Percentiles rank a stretch among this genome's conserved stretches.
phyloP scores from a whole-genome alignment of 2,888 invertebrate species.

The Synergus umbraculus region DNA sequence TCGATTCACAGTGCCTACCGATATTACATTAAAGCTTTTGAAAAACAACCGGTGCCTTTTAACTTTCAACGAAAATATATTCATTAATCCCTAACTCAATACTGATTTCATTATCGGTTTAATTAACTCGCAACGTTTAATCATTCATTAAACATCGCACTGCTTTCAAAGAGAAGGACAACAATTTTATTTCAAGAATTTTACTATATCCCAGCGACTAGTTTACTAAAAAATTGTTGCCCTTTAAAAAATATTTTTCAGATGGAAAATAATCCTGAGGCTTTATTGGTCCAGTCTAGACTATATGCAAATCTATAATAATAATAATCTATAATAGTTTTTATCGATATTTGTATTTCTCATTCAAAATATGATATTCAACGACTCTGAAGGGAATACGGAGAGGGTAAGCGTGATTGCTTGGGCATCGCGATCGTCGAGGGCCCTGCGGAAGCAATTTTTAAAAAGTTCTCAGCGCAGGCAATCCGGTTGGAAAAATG shows the following conservation, averaged over 20 bases:
- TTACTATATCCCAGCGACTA: background rate
- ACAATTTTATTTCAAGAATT: background rate
- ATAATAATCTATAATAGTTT: background rate
- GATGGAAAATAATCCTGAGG: background rate
- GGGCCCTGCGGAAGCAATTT: conserved; percentile 5
- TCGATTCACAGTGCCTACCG: conserved; percentile 47
- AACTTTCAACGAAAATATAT: conserved; percentile 33
- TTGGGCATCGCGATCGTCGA: background rate
- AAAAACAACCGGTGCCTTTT: conserved; percentile 25
- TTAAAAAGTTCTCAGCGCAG: conserved; percentile 28
- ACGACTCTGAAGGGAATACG: conserved; percentile 1
- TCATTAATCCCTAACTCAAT: conserved; percentile 20
- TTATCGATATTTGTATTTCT: conserved; percentile 16
- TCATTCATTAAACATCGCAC: background rate
- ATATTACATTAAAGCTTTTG: conserved; percentile 35
- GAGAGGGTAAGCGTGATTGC: background rate
- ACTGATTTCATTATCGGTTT: conserved; percentile 30
- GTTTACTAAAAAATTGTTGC: background rate
- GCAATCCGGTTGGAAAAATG: conserved; percentile 37
- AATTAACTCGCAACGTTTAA: conserved; percentile 15
- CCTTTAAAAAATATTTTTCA: background rate
- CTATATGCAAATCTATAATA: no score
- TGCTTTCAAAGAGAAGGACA: background rate
- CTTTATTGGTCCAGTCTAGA: background rate
- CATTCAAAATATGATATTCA: conserved; percentile 5